Conservation (phyloP, 1,140 invertebrate genomes). For the Probaryconus sp. region DNA sequence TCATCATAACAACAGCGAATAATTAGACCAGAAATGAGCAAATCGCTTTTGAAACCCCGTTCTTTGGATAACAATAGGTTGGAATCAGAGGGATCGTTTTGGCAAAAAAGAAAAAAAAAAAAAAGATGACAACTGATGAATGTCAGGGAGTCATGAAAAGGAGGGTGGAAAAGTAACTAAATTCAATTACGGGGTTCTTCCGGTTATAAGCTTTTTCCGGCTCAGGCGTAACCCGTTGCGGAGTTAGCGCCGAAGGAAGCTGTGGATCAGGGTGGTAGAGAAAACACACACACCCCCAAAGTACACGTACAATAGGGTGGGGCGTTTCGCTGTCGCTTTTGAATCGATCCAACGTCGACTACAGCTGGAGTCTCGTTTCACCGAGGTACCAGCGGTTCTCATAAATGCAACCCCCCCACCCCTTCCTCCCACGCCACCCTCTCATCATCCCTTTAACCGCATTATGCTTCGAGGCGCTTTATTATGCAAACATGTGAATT, state of each 20-base stretch:
- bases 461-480: constrained; percentile 31
- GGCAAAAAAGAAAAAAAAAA: constrained; percentile 10
- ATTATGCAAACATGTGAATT: constrained; percentile 55
- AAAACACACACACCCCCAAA: too few relatives aligned
- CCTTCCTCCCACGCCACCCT: constrained; percentile 25
- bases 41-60: too few relatives aligned
- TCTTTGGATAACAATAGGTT: constrained; percentile 1
- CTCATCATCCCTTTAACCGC: constrained; percentile 52
- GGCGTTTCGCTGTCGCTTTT: constrained; percentile 75
- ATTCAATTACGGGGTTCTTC: constrained; percentile 72
- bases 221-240: constrained; percentile 65
- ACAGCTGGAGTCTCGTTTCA: constrained; percentile 70
- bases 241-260: constrained; percentile 52
- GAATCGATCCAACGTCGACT: constrained; percentile 75
- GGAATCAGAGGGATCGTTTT: neutral
- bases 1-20: too few relatives aligned
- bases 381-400: constrained; percentile 69
- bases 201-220: constrained; percentile 65
- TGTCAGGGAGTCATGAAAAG: constrained; percentile 27
- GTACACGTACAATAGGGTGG: constrained; percentile 76
- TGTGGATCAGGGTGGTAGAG: constrained; percentile 66
- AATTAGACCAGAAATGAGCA: too few relatives aligned
- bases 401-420: constrained; percentile 60
- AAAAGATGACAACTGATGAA: constrained; percentile 23
- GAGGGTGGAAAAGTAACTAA: constrained; percentile 60